Percentiles rank a stretch among this genome's conserved stretches.
Evolutionary conservation across 2,888 invertebrate genomes (phyloP).

Genomic region (Lordiphosa andalusiaca): DNA sequence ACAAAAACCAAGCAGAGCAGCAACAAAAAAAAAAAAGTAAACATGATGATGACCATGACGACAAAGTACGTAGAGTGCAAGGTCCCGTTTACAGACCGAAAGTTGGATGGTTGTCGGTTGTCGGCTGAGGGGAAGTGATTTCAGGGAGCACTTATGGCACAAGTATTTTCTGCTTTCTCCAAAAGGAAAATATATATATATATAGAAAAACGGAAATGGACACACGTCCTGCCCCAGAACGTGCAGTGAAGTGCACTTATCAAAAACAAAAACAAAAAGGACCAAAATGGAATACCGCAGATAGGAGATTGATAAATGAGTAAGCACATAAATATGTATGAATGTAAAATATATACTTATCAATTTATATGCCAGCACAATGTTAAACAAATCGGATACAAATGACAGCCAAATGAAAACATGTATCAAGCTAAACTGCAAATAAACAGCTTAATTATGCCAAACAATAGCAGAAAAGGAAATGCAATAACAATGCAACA

Average conservation of each 20-base stretch:
- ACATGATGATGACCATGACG: conserved; percentile 17
- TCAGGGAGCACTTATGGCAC: conserved; percentile 63
- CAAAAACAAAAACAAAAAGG: conserved; percentile 22
- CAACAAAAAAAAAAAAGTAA: conserved; percentile 7
- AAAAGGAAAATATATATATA: conserved; percentile 16
- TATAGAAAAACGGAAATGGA: conserved; percentile 24
- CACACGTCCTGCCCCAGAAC: conserved; percentile 43
- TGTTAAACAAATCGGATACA: conserved; percentile 26
- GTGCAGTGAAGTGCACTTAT: conserved; percentile 37
- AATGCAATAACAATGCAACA: conserved; percentile 7
- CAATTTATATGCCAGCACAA: conserved; percentile 12
- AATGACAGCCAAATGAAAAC: conserved; percentile 25
- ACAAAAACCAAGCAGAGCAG: conserved; percentile 22
- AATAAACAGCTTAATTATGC: conserved; percentile 22
- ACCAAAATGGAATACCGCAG: conserved; percentile 19
- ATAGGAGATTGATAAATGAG: neutral
- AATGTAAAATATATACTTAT: conserved; percentile 13
- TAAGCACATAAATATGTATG: conserved; percentile 3
- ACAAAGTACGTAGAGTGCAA: neutral
- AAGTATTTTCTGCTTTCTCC: conserved; percentile 48
- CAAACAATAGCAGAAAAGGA: conserved; percentile 3
- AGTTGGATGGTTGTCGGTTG: neutral
- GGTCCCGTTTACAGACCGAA: neutral
- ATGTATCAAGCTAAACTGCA: conserved; percentile 7
- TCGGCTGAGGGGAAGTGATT: conserved; percentile 52